Evolutionary conservation across 2,113 vertebrate species (phyloP), one percentile per base, ranked within the genome.

Genomic region (Elachura formosa): DNA sequence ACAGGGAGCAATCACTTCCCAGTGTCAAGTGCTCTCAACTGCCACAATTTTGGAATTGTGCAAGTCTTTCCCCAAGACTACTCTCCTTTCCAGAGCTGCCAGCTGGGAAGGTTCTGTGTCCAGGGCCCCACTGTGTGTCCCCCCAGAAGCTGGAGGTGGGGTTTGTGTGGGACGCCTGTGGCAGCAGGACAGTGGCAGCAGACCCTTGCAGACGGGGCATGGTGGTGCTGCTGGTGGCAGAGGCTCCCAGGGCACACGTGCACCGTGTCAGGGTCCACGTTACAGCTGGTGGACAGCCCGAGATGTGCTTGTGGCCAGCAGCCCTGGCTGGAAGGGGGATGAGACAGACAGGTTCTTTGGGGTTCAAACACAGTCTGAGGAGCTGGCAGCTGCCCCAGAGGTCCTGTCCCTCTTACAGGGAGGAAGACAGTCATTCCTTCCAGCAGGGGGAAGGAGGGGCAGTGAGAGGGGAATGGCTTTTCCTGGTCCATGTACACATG

Each of bases 121-220:
- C 29, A 25, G 36, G 45, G 40, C 38, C 28, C n/a, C 1, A 0
- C 9, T n/a, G 64, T 23, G 43, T 5, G 0, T 64, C 20, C n/a
- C 36, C 38, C 14, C 5, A 59, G 51, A 71, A 66, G 46, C 63
- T 3, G 5, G 59, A 74, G 71, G 19, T 76, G 62, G 38, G 18
- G 41, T 62, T 22, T 66, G 23, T 49, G 46, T 21, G 51, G 61
- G 43, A 84, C n/a, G 31, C 17, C 59, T 67, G 43, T 4, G 1
- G 25, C 26, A 55, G 36, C 54, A 2, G 3, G 74, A 5, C 10
- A 10, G 52, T 34, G 36, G 34, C 63, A 77, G 15, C 84, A 83
- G 62, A 19, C 5, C 16, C 67, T 24, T 54, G 29, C 63, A 56
- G 67, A 28, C 66, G n/a, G 51, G 56, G 2, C 29, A 10, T 0